Percentiles rank a stretch among this genome's conserved stretches.
These are phyloP conservation scores for Drosophila borealis DNA, from an alignment of 2,888 invertebrate genomes.

Conservation along the genomic window DNA sequence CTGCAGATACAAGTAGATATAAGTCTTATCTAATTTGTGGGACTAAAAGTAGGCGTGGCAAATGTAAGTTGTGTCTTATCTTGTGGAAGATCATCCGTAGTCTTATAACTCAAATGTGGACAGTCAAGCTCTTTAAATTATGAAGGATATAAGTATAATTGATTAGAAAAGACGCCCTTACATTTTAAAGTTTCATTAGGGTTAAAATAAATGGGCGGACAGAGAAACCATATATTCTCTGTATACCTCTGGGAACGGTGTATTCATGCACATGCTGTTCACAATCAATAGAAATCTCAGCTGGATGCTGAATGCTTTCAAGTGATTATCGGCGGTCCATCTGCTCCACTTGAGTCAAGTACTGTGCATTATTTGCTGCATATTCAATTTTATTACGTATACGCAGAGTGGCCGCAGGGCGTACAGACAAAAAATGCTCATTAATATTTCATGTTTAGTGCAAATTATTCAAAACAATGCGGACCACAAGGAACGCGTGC, in stretches of 20 bases:
- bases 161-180: too few relatives aligned
- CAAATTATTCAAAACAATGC: constrained; percentile 80
- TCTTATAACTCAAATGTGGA: neutral
- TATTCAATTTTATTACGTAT: constrained; percentile 77
- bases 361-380: constrained; percentile 63
- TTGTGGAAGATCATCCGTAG: neutral
- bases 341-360: constrained; percentile 26
- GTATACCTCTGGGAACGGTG: neutral
- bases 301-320: constrained; percentile 46
- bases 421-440: constrained; percentile 55
- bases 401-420: constrained; percentile 55
- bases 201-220: neutral
- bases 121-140: neutral
- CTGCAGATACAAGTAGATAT: neutral
- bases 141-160: neutral
- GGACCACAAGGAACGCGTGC: constrained; percentile 61
- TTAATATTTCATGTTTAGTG: constrained; percentile 79
- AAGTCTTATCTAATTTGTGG: too few relatives aligned
- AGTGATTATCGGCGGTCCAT: constrained; percentile 55
- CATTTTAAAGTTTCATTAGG: neutral
- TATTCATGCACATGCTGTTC: constrained; percentile 1
- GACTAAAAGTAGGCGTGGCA: neutral
- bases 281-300: constrained; percentile 49
- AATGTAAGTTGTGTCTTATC: neutral
- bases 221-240: neutral